phyloP scores from a whole-genome alignment of 2,113 vertebrate species.

The Eupsittula cactorum region DNA sequence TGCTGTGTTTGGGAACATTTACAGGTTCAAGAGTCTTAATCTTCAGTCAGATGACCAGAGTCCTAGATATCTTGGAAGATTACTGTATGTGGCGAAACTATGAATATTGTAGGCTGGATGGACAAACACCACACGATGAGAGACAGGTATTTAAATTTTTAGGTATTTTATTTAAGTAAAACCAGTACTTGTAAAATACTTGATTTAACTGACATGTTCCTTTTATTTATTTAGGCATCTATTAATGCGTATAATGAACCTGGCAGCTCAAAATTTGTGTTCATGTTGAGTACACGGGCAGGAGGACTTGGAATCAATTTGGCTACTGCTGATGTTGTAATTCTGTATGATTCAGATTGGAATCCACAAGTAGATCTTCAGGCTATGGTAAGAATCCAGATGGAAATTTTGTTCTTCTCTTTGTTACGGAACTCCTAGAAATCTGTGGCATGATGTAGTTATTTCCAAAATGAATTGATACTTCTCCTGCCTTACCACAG shows the following conservation, averaged over 20 bases:
- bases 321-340: conserved; percentile 97
- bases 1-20: not conserved
- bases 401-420: fast-evolving
- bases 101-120: conserved; percentile 93
- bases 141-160: conserved; percentile 83
- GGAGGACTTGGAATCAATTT: conserved; percentile 97
- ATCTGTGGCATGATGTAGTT: not conserved
- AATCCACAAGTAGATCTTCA: conserved; percentile 99
- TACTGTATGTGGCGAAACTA: conserved; percentile 99
- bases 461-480: not conserved
- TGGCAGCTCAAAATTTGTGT: conserved; percentile 93
- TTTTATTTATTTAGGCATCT: conserved; percentile 81
- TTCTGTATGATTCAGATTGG: conserved; percentile 98
- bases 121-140: conserved; percentile 95
- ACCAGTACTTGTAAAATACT: not conserved
- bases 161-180: not conserved
- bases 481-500: not conserved
- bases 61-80: conserved; percentile 97
- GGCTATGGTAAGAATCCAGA: conserved; percentile 86
- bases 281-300: conserved; percentile 97
- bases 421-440: not conserved
- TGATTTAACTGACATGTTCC: not conserved
- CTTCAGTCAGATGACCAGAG: conserved; percentile 98
- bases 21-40: conserved; percentile 93
- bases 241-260: conserved; percentile 93